A percentile compares a stretch with the other conserved stretches of the same genome.
Evolutionary conservation across 2,888 invertebrate genomes (phyloP).

Genomic region (Sclerodermus sp.): DNA sequence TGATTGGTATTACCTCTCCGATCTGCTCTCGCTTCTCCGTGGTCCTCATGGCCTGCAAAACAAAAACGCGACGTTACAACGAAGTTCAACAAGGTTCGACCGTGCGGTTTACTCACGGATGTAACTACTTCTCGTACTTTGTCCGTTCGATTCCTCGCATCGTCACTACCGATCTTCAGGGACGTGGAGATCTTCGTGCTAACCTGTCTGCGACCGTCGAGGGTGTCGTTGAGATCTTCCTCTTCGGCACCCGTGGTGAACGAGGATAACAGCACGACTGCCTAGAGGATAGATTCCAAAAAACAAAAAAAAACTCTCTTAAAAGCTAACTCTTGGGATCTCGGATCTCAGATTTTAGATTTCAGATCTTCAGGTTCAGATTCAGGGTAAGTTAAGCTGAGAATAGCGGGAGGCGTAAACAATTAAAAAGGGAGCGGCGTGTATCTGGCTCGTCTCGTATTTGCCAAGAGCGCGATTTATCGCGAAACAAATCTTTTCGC

Average conservation of each 20-base stretch:
- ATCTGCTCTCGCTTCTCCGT: conserved; percentile 65
- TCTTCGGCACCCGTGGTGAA: conserved; percentile 14
- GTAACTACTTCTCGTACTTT: conserved; percentile 25
- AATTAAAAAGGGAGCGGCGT: conserved; percentile 22
- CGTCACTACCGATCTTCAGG: conserved; percentile 33
- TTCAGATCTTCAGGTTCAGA: too few relatives aligned
- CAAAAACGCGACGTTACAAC: background rate
- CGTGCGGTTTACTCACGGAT: conserved; percentile 24
- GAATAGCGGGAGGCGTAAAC: conserved; percentile 12
- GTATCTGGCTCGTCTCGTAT: conserved; percentile 7
- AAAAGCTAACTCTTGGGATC: too few relatives aligned
- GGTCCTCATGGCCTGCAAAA: conserved; percentile 60
- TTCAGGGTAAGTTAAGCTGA: too few relatives aligned
- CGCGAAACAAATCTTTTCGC: conserved; percentile 15
- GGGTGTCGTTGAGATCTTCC: conserved; percentile 11
- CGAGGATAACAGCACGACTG: conserved; percentile 31
- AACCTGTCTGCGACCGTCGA: conserved; percentile 25
- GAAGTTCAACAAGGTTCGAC: too few relatives aligned
- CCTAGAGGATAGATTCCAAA: conserved; percentile 31
- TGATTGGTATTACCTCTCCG: conserved; percentile 67
- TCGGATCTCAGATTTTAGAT: too few relatives aligned
- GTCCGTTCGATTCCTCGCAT: conserved; percentile 31
- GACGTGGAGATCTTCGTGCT: conserved; percentile 40
- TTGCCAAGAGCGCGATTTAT: conserved; percentile 13
- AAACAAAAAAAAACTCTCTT: too few relatives aligned